Base-by-base conservation (phyloP, 1,140 invertebrate species). In the Anadara kagoshimensis region DNA sequence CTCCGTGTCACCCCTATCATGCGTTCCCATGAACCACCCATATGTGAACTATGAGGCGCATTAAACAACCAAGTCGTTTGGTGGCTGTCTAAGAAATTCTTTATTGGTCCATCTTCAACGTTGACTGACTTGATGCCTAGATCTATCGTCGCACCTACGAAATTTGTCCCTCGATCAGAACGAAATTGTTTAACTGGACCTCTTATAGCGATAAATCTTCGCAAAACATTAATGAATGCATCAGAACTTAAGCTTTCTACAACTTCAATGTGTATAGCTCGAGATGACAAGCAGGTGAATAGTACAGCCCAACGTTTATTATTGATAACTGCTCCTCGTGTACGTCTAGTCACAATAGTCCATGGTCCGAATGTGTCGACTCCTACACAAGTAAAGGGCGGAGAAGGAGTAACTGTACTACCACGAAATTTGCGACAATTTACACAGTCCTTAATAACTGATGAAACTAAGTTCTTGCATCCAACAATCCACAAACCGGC, bases 141-240 rank as follows among this genome's bases (percentile, higher is more conserved):
- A 43, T 65, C 41, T 10, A 22, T 26, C 14, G 56, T 51, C 11
- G 54, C 68, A 16, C 78, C 80, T 2, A 80, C 69, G 58, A 83
- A 83, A 58, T 81, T 83, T 4, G 79, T 81, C 12, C 75, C 78
- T 20, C 69, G 57, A 22, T 81, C 79, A n/a, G 64, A 80, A 7
- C 72, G 26, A 16, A 81, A 53, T 18, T 69, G 36, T 53, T 24
- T 68, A 10, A 80, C 72, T 53, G 53, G 54, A 8, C 79, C 77
- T 7, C 81, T 43, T 16, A 78, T 26, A 24, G 74, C 70, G 12
- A 77, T 67, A 41, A 80, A 80, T 4, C 73, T 41, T 49, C 73
- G 16, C 14, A 80, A 43, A 12, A 73, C 78, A 41, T 80, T 82
- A 22, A 82, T 78, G 57, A 79, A 80, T 14, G 70, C 43, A 26